Evolutionary conservation across 1,140 invertebrate species (phyloP), one percentile per base, ranked within the genome.

Genomic region (Aphis gossypii): DNA sequence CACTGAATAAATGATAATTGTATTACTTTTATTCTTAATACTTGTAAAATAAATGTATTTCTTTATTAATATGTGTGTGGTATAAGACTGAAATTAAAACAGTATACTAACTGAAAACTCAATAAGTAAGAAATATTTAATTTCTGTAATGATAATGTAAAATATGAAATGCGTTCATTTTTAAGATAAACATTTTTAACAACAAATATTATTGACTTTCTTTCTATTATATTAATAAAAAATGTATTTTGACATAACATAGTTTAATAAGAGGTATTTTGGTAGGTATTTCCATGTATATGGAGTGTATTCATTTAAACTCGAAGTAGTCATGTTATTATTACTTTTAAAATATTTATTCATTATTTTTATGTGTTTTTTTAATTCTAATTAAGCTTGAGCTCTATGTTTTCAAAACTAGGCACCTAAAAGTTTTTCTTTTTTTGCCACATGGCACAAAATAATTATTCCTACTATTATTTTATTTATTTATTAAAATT

Each of bases 61-160:
- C 38, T 30, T 20, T 90, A 44, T 60, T 90, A 54, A 68, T 89
- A 44, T 60, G 56, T 90, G 44, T 68, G 41, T 9, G 14, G 60
- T 30, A 44, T 44, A 68, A 90, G 89, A 68, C 89, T 90, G 89
- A 90, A 90, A 56, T 90, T 90, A 90, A 46, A n/a, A 90, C 89
- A 90, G 56, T 18, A 90, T 90, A n/a, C 51, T 89, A 56, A 89
- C 54, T 56, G 48, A 56, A 87, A 89, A 54, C 51, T 35, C 35
- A 38, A 54, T 54, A 54, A 89, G 23, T 54, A 23, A 54, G 87
- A 38, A 18, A 60, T 90, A 44, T 90, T 90, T 54, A 56, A 90
- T 90, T 51, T 35, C 30, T 9, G 18, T 83, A 83, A 41, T 83
- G 86, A 48, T 48, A 20, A 48, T 48, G 30, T 48, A 35, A 88